These are phyloP conservation scores for Oscheius onirici DNA, from an alignment of 2,888 invertebrate genomes.

Conservation along the genomic window DNA sequence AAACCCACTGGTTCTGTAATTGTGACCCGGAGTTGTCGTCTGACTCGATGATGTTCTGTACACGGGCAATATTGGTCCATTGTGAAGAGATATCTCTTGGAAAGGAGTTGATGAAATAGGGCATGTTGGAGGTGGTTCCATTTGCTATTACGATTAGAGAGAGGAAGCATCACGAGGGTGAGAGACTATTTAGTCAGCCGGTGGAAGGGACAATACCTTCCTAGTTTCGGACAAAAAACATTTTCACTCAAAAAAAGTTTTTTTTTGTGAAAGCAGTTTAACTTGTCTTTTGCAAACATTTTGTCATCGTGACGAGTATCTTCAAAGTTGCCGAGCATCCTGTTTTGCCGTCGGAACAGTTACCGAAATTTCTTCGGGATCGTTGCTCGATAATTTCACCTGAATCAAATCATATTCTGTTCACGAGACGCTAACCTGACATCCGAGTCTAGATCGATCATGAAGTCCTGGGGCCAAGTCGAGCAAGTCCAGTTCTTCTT, in stretches of 20 bases:
- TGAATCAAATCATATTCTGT: background rate
- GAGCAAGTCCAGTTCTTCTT: conserved; percentile 95
- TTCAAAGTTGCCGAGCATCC: conserved; percentile 15
- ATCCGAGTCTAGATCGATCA: conserved; percentile 90
- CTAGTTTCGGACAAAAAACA: too few relatives aligned
- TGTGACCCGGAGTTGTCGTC: background rate
- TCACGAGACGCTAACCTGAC: conserved; percentile 80
- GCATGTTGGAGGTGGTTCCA: conserved; percentile 15
- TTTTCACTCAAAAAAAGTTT: too few relatives aligned
- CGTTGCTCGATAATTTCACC: conserved; percentile 6
- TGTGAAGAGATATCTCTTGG: background rate
- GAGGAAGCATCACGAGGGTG: background rate
- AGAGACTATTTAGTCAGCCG: conserved; percentile 8
- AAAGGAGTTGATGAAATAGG: background rate
- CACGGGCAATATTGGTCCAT: background rate
- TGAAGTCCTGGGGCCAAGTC: conserved; percentile 90
- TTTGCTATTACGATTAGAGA: background rate
- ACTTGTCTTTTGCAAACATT: too few relatives aligned
- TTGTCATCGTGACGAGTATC: too few relatives aligned
- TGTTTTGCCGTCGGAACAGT: conserved; percentile 11
- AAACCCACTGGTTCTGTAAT: conserved; percentile 2
- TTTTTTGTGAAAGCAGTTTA: too few relatives aligned
- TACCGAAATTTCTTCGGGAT: conserved; percentile 4
- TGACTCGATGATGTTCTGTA: conserved; percentile 7
- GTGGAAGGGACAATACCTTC: too few relatives aligned